Evolutionary conservation across 1,140 invertebrate genomes (phyloP), one percentile per base, ranked within the genome.

Genomic region (Magallana gigas): DNA sequence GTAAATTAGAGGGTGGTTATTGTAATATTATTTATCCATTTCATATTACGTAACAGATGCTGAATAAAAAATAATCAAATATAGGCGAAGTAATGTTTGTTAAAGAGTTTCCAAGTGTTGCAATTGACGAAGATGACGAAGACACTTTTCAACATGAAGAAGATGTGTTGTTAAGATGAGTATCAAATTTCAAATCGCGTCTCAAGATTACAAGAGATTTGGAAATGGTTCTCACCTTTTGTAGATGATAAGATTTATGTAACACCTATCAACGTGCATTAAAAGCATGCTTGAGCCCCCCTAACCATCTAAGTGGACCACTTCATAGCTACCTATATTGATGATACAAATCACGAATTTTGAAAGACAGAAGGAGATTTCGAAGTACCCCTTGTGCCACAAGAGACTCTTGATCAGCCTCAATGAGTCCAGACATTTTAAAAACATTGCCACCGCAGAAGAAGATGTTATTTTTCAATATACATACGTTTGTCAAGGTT

Each of bases 321-420:
- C 68, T 76, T 76, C 68, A 76, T 76, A 76, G 68, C 68, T 76
- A 76, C 68, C 68, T 76, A 36, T 76, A 76, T 76, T 76, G 68
- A 76, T 76, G 68, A 76, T 76, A 76, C 68, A 76, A 76, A 76
- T 83, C 81, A 16, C 48, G 36, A 29, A 83, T 57, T 57, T 58
- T 56, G 18, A 23, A 83, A 83, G 81, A 83, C 81, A 83, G 81
- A 83, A 83, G 68, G 56, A 83, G 36, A 14, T 57, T 82, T 82
- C 80, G 57, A 57, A 82, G 56, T 57, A 57, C 57, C 81, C 48
- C 57, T 57, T 83, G 23, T 76, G 68, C 18, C 48, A 57, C 57
- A 83, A 83, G 81, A 83, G 81, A 57, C 81, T 83, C 81, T 83
- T 83, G 81, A 83, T 83, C 57, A 57, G 9, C n/a, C 81, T 83